These are phyloP conservation scores for Drepanosiphum platanoidis DNA, from an alignment of 2,888 invertebrate genomes.

Conservation along the genomic window DNA sequence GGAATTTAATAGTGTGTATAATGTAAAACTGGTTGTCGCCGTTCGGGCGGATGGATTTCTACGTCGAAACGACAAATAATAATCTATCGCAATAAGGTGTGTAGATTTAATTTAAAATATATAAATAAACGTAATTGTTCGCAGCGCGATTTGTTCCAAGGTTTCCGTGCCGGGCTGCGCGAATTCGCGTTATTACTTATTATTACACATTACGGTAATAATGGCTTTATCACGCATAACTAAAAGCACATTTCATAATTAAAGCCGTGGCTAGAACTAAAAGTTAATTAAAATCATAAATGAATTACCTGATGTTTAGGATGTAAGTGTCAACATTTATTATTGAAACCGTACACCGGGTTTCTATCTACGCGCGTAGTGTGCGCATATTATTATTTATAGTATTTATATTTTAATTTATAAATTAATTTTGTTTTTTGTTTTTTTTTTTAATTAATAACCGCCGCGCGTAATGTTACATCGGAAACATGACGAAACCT, in stretches of 20 bases:
- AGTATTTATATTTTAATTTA: not conserved
- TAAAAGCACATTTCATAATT: slow-evolving; percentile 30
- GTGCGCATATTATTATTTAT: not conserved
- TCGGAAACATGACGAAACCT: too few relatives aligned
- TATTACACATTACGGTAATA: slow-evolving; percentile 17
- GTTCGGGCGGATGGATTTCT: too few relatives aligned
- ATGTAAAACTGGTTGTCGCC: too few relatives aligned
- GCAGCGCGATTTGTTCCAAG: not conserved
- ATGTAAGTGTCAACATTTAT: slow-evolving; percentile 23
- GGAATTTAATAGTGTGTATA: too few relatives aligned
- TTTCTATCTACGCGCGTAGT: not conserved
- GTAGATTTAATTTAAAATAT: not conserved
- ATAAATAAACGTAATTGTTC: slow-evolving; percentile 8
- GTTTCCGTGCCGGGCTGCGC: not conserved
- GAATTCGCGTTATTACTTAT: not conserved
- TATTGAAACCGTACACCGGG: not conserved
- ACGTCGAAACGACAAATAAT: too few relatives aligned
- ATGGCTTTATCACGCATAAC: slow-evolving; percentile 21
- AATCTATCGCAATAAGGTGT: too few relatives aligned
- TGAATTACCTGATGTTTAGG: slow-evolving; percentile 18
- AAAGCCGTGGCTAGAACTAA: slow-evolving; percentile 5
- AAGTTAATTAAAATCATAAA: slow-evolving; percentile 28
- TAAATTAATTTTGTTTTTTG: not conserved
- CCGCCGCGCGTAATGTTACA: too few relatives aligned
- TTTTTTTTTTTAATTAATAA: too few relatives aligned